phyloP scores from a whole-genome alignment of 2,888 invertebrate genomes.

The Nemurella pictetii region DNA sequence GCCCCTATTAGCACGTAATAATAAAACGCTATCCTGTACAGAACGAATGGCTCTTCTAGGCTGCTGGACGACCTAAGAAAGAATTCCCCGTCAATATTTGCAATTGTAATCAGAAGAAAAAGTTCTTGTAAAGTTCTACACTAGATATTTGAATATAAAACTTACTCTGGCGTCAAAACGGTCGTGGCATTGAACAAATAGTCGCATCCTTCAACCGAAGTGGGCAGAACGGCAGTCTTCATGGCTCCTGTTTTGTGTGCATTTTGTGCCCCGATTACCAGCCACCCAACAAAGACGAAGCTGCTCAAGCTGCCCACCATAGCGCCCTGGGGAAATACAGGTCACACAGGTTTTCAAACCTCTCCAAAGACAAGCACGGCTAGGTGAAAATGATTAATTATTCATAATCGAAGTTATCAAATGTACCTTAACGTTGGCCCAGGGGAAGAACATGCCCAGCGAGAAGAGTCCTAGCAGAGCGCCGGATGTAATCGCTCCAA shows the following conservation, averaged over 20 bases:
- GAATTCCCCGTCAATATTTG: not conserved
- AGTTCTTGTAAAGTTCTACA: no score
- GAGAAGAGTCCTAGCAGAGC: conserved; percentile 85
- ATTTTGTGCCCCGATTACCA: conserved; percentile 58
- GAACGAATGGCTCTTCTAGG: conserved; percentile 36
- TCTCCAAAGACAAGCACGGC: no score
- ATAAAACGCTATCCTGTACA: conserved; percentile 69
- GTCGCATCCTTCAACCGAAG: conserved; percentile 44
- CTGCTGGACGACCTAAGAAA: not conserved
- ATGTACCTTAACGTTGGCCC: conserved; percentile 76
- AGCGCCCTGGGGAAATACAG: conserved; percentile 60
- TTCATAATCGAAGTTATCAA: not conserved
- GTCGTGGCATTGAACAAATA: not conserved
- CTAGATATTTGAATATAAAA: conserved; percentile 40
- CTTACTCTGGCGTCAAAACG: not conserved
- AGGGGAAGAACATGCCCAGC: conserved; percentile 86
- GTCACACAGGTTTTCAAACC: no score
- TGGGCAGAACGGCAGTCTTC: conserved; percentile 44
- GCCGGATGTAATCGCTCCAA: conserved; percentile 53
- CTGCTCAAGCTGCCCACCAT: conserved; percentile 59
- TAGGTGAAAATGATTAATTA: no score
- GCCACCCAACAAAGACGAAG: conserved; percentile 57
- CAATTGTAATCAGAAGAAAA: no score
- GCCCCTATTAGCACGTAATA: conserved; percentile 69
- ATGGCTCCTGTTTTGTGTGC: conserved; percentile 47